phyloP scores from a whole-genome alignment of 2,113 vertebrate genomes.

The Petaurus breviceps region DNA sequence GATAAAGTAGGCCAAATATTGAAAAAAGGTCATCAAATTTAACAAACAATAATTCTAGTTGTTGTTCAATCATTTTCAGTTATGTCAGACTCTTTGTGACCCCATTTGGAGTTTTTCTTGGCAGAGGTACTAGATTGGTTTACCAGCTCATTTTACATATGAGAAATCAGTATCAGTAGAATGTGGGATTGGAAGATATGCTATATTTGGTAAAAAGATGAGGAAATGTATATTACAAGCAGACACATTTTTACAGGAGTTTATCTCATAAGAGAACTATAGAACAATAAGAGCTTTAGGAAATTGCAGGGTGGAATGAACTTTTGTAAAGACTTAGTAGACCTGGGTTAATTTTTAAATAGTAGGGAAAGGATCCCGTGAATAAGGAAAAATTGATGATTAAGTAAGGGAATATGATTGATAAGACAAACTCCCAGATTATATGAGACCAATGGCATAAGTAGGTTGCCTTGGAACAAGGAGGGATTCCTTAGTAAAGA shows the following conservation, averaged over 20 bases:
- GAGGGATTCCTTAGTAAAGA: no score
- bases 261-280: no score
- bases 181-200: neutral
- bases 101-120: neutral
- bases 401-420: neutral
- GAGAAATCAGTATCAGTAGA: neutral
- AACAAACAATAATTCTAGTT: neutral
- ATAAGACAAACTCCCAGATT: neutral
- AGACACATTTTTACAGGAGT: neutral
- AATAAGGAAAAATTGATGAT: neutral
- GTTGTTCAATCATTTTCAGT: neutral
- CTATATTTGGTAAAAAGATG: neutral
- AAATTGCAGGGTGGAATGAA: neutral
- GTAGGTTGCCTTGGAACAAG: no score
- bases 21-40: neutral
- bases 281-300: neutral
- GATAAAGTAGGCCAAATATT: neutral
- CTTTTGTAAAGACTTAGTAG: neutral
- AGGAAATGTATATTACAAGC: neutral
- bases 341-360: neutral
- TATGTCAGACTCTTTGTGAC: neutral
- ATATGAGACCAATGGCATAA: neutral
- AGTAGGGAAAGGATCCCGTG: no score
- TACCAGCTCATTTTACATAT: neutral
- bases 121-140: neutral